Percentiles rank a stretch among this genome's conserved stretches.
These are phyloP conservation scores for Marisa cornuarietis DNA, from an alignment of 1,140 invertebrate genomes.

Conservation along the genomic window DNA sequence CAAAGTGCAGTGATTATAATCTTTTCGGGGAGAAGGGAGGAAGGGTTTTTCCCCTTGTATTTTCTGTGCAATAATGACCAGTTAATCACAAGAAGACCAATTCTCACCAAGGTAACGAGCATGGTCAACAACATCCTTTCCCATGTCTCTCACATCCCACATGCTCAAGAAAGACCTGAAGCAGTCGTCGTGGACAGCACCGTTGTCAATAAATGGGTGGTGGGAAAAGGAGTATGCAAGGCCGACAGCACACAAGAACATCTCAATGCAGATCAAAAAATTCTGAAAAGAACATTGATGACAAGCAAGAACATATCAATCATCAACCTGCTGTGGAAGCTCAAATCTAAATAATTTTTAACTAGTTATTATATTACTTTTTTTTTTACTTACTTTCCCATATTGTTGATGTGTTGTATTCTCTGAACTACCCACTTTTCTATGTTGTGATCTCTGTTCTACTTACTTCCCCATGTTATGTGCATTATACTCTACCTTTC, in stretches of 20 bases:
- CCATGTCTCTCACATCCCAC: constrained; percentile 95
- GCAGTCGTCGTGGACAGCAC: constrained; percentile 47
- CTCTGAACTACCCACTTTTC: too few species aligned
- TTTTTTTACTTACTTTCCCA: too few species aligned
- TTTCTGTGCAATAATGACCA: not conserved
- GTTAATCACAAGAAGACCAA: constrained; percentile 14
- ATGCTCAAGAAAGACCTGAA: constrained; percentile 76
- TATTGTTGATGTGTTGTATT: too few species aligned
- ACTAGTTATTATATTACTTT: too few species aligned
- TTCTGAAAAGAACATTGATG: constrained; percentile 72
- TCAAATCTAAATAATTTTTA: too few species aligned
- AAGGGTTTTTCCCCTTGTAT: not conserved
- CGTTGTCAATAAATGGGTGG: constrained; percentile 75
- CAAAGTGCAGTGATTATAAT: not conserved
- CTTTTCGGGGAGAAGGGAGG: not conserved
- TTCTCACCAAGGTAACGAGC: constrained; percentile 79
- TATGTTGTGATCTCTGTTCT: too few species aligned
- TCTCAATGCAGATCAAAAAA: constrained; percentile 96
- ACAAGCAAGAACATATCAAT: too few species aligned
- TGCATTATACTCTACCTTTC: too few species aligned
- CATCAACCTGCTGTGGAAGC: too few species aligned
- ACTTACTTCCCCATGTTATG: too few species aligned
- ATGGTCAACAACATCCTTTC: constrained; percentile 90
- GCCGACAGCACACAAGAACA: constrained; percentile 86
- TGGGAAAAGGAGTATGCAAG: constrained; percentile 96